A percentile compares a stretch with the other conserved stretches of the same genome.
These are phyloP conservation scores for Grammomys surdaster DNA, from an alignment of 2,113 vertebrate species.

Conservation along the genomic window DNA sequence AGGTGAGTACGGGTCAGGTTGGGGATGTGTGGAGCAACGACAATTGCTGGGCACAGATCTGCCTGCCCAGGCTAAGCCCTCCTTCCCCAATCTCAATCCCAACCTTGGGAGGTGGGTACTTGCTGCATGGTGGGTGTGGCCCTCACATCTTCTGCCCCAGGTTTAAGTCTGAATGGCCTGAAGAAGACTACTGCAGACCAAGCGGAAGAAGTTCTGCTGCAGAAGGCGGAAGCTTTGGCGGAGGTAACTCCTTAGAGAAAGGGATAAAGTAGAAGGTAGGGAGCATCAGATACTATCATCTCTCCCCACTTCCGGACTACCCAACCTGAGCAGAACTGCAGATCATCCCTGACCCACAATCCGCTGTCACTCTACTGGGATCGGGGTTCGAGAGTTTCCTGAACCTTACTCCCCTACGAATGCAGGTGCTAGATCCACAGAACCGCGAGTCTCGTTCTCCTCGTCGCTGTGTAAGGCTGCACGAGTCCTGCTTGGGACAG, in stretches of 20 bases:
- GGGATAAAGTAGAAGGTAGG: rapidly evolving
- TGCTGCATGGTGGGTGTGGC: background rate
- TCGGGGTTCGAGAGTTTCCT: rapidly evolving
- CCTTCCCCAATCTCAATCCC: background rate
- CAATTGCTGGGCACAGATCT: constrained; percentile 16
- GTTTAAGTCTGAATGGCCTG: constrained; percentile 75
- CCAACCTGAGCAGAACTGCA: background rate
- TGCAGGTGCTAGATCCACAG: constrained; percentile 87
- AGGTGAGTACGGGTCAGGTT: constrained; percentile 82
- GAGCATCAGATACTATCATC: background rate
- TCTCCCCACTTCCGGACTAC: background rate
- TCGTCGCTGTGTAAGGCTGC: constrained; percentile 93
- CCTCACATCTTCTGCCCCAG: constrained; percentile 77
- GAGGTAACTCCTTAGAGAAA: constrained; percentile 85
- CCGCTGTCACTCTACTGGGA: background rate
- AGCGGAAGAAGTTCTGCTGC: constrained; percentile 86
- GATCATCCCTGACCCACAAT: background rate
- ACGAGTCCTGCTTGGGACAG: constrained; percentile 95
- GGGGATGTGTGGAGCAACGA: background rate
- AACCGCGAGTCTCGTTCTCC: constrained; percentile 91
- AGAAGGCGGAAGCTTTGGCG: constrained; percentile 84
- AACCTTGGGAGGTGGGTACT: constrained; percentile 1
- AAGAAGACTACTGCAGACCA: constrained; percentile 83
- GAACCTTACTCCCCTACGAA: background rate
- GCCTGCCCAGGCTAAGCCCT: background rate